Base-by-base conservation (phyloP, 2,888 invertebrate genomes). In the Coleophora flavipennella region DNA sequence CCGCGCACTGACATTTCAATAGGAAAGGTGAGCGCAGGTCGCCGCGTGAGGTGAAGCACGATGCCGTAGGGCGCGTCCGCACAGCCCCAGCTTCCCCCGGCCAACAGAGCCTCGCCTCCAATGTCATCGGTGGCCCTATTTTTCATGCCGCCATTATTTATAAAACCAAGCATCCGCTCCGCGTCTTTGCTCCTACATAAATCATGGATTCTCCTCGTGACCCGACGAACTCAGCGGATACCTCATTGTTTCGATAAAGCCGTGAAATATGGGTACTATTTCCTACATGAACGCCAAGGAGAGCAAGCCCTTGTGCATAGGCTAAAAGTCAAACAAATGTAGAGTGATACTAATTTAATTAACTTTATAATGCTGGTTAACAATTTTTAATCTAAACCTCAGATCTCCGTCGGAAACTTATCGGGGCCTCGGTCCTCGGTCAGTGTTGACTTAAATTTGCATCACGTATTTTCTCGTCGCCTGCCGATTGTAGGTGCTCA, bases 1-100 rank as follows among this genome's bases (percentile, higher is more conserved):
- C 73, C 67, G 68, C 69, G 62, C 69, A 73, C 74, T 79, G 81
- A 83, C 83, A 81, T 84, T 83, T 83, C 83, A 81, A 83, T 83
- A 74, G 83, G 65, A 68, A 69, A 78, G 83, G 81, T 81, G 78
- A 83, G 67, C 66, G 50, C 53, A 57, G 81, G 81, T 80, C 80
- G 67, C 65, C 67, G 64, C 80, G 81, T 81, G 79, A 71, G 65
- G 57, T 57, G 46, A 56, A 63, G 75, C 80, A 81, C 80, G 80
- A 79, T 60, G 57, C 51, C 49, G 55, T 57, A 53, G 57, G 58
- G 63, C 54, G 60, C 55, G 59, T 57, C 62, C 64, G 61, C 62
- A 58, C 44, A 47, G 42, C 48, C 43, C 43, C 48, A 41, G 51
- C 46, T 38, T 39, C n/a, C n/a, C 36, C 35, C 45, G 44, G 37